Evolutionary conservation across 2,888 invertebrate species (phyloP), one percentile per base, ranked within the genome.

Genomic region (Exocentrus adspersus): DNA sequence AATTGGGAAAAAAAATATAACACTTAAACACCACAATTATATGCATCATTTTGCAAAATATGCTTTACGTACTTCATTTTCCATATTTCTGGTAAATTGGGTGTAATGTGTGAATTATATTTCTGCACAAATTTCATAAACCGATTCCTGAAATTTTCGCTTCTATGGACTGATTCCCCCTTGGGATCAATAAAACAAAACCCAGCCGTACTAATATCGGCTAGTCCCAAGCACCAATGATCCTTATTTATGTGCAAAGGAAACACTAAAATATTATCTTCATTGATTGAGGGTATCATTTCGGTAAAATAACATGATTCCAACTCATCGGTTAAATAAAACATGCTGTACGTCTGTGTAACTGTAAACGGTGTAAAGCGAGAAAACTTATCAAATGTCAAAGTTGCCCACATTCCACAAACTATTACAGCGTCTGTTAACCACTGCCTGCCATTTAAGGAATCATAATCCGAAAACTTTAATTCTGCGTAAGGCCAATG

Each of bases 201-300:
- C 5, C 6, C 1, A 12, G 21, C 0, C 3, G 2, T 10, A 2
- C 7, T 12, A n/a, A 48, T 14, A 7, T 48, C 24, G 2, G 48
- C 48, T 12, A 48, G 21, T n/a, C n/a, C 12, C 20, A 48, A 2
- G 24, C 48, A 48, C 48, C 48, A 48, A 20, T 48, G 48, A 24
- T 48, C 24, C 14, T 14, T 20, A 5, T 14, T 2, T 14, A 48
- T 12, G 5, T 6, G 5, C 6, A 48, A 12, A 1, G 48, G 48
- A 21, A 48, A 24, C 4, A 24, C 24, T 9, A 48, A 9, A 2
- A 9, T 21, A 6, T 20, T 48, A 5, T 6, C n/a, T n/a, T 7
- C 9, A 1, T 6, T 10, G 2, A 48, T 19, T 21, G 6, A n/a
- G 2, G 20, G 21, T n/a, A n/a, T n/a, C 7, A 48, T 7, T 7